phyloP scores from a whole-genome alignment of 2,113 vertebrate genomes.

The Tachysurus vachellii region DNA sequence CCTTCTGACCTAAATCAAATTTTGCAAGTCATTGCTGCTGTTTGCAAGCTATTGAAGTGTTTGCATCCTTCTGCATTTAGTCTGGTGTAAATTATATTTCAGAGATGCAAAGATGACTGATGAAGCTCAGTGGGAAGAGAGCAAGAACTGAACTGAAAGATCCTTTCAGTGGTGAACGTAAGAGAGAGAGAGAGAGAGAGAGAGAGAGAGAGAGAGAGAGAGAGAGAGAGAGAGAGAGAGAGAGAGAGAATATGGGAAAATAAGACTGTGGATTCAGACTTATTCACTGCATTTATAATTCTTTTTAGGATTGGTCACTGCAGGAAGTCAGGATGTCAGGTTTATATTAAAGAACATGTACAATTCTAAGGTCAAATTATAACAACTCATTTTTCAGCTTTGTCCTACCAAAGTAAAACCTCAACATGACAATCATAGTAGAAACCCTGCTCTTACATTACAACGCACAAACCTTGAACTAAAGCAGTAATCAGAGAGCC shows the following conservation, averaged over 20 bases:
- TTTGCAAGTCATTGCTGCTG: conserved; percentile 44
- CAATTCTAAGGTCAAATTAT: not conserved
- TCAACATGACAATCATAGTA: not conserved
- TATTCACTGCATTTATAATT: not conserved
- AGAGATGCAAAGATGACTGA: conserved; percentile 7
- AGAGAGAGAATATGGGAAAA: too few relatives aligned
- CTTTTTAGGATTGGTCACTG: not conserved
- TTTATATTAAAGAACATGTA: not conserved
- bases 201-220: not conserved
- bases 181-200: not conserved
- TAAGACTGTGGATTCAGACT: not conserved
- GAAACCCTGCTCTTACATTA: not conserved
- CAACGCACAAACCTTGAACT: not conserved
- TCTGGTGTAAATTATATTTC: not conserved
- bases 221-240: not conserved
- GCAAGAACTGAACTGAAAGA: not conserved
- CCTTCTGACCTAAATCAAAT: conserved; percentile 23
- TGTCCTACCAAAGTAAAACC: not conserved
- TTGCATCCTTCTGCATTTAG: conserved; percentile 1
- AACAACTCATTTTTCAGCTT: not conserved
- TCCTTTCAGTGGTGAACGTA: too few relatives aligned
- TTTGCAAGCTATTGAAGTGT: conserved; percentile 3
- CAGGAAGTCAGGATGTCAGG: too few relatives aligned
- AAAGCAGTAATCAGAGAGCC: not conserved
- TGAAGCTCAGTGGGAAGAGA: not conserved